Conservation (phyloP, 2,797 vertebrate genomes). For the Sylvilagus floridanus region DNA sequence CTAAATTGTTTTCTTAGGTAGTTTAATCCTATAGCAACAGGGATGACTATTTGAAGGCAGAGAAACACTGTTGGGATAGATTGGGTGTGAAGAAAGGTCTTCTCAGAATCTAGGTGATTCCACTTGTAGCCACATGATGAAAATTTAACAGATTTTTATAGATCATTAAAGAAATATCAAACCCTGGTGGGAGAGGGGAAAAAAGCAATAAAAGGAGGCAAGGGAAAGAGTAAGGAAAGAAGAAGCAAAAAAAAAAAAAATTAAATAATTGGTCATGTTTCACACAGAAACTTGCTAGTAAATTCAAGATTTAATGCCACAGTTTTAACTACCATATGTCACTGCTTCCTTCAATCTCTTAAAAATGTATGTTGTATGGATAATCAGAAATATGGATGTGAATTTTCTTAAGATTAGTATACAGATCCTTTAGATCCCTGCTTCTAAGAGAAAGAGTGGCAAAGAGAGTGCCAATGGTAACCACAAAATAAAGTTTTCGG, state of each 20-base stretch:
- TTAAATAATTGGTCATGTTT: neutral
- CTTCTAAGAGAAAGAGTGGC: neutral
- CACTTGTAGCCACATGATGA: neutral
- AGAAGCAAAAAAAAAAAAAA: neutral
- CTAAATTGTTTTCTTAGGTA: neutral
- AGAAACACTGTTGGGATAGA: neutral
- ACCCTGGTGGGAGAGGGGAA: neutral
- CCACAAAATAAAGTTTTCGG: conserved; percentile 16
- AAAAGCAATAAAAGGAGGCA: neutral
- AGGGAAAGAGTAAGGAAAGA: neutral
- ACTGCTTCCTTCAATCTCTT: neutral
- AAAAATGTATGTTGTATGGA: neutral
- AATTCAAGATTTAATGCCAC: neutral
- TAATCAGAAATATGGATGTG: neutral
- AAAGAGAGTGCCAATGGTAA: neutral
- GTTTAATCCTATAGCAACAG: neutral
- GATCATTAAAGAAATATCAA: neutral
- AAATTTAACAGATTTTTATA: conserved; percentile 28
- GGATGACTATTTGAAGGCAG: neutral
- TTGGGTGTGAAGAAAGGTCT: neutral
- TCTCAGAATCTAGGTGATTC: neutral
- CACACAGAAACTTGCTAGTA: neutral
- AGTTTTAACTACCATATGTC: neutral
- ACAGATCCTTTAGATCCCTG: neutral
- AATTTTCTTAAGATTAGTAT: conserved; percentile 10